A percentile compares a stretch with the other conserved stretches of the same genome.
These are phyloP conservation scores for Tortrix viridana DNA, from an alignment of 2,888 invertebrate genomes.

Conservation along the genomic window DNA sequence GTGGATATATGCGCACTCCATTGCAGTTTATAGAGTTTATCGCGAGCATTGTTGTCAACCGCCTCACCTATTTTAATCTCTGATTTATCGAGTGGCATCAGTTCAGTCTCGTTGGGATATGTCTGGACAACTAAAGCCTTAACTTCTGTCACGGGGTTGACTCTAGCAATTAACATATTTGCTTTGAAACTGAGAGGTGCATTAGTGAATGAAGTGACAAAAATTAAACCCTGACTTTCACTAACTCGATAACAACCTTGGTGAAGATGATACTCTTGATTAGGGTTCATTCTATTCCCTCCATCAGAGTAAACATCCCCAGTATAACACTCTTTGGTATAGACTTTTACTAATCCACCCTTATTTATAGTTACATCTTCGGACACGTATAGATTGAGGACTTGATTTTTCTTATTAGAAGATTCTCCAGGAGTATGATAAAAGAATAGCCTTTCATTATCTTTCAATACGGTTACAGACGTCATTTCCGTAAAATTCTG, in stretches of 20 bases:
- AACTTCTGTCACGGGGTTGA: neutral
- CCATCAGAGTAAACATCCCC: conserved; percentile 30
- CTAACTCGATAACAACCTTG: conserved; percentile 26
- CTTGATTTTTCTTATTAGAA: neutral
- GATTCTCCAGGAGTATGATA: conserved; percentile 10
- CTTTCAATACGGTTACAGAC: conserved; percentile 31
- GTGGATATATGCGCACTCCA: too few species aligned
- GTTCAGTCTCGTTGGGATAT: neutral
- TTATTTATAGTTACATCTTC: neutral
- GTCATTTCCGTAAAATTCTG: conserved; percentile 39
- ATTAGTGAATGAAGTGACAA: conserved; percentile 3
- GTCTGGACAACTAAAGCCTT: conserved; percentile 4
- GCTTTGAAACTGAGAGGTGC: neutral
- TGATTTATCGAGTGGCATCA: neutral
- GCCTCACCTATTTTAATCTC: conserved; percentile 1
- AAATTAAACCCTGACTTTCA: conserved; percentile 14
- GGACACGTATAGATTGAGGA: neutral
- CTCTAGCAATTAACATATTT: neutral
- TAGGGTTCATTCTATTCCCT: conserved; percentile 1
- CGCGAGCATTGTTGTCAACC: neutral
- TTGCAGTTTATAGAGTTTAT: neutral
- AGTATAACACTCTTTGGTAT: neutral
- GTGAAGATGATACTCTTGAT: conserved; percentile 24
- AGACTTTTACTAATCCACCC: conserved; percentile 2
- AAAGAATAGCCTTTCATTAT: conserved; percentile 18